Base-by-base conservation (phyloP, 2,888 invertebrate genomes). In the Acanthosepion esculentum region DNA sequence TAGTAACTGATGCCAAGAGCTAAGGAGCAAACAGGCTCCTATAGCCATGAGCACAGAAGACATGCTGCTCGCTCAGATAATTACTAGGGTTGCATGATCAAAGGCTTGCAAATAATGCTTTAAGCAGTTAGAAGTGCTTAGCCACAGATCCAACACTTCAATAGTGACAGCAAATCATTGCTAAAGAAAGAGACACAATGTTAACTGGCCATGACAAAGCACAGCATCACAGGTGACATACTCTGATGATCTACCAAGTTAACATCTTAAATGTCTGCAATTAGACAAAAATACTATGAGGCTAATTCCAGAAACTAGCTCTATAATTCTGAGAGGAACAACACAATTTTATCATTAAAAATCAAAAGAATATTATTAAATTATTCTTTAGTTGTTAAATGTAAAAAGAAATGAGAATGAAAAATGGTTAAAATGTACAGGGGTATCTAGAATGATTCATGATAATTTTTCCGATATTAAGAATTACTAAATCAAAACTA, bases 1-100 rank as follows among this genome's bases (percentile, higher is more conserved):
- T 48, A 18, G 26, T 48, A 48, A 48, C 41, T 92, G 92, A 92
- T 26, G 48, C 48, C 10, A 53, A 53, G 29, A 92, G 92, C 50
- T 92, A 53, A 92, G 29, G n/a, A 92, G 92, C 48, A 92, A 92
- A n/a, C 53, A 41, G 18, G 29, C 50, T 50, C 15, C 29, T n/a
- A 50, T 92, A n/a, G 92, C 92, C 48, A 29, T 18, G 92, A 92
- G 92, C 48, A 92, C 26, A 92, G 53, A 92, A 92, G 29, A 92
- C 53, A 50, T 50, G 50, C 20, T 92, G 41, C n/a, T 92, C 41
- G 41, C 48, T 92, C 78, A 53, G 48, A 48, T 92, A 92, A 92
- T 92, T 92, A 92, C 29, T 92, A 92, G 92, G 92, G 92, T n/a
- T 92, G 92, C 92, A 92, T 48, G 92, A 92, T 92, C 92, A 92